A percentile compares a stretch with the other conserved stretches of the same genome.
Evolutionary conservation across 2,888 invertebrate genomes (phyloP).

Genomic region (Desoria tigrina): DNA sequence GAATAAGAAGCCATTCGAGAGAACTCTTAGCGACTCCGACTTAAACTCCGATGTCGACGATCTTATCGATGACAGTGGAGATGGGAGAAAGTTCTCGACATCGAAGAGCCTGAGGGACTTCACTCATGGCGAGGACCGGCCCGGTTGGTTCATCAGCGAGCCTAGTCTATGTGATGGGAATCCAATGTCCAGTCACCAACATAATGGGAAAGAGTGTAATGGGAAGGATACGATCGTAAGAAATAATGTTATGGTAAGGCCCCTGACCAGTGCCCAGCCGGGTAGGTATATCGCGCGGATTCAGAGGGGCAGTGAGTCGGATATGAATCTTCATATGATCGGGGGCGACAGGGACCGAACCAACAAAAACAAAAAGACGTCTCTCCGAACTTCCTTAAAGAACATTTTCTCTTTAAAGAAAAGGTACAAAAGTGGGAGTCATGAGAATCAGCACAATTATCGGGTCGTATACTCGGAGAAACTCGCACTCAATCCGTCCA

Average conservation of each 20-base stretch:
- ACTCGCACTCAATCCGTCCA: not conserved
- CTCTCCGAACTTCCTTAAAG: conserved; percentile 56
- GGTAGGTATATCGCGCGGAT: conserved; percentile 39
- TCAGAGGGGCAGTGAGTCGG: conserved; percentile 38
- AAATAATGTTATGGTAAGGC: conserved; percentile 38
- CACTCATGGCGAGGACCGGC: conserved; percentile 24
- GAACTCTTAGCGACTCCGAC: conserved; percentile 47
- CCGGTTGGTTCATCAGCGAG: conserved; percentile 43
- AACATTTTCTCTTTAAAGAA: conserved; percentile 57
- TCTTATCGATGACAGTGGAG: conserved; percentile 21
- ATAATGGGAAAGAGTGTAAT: conserved; percentile 8
- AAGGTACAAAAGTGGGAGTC: conserved; percentile 54
- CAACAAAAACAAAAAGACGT: conserved; percentile 45
- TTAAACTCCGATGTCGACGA: conserved; percentile 45
- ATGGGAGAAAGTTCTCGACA: conserved; percentile 36
- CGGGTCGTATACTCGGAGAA: conserved; percentile 12
- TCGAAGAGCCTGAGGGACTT: conserved; percentile 50
- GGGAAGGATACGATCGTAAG: conserved; percentile 24
- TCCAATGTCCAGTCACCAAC: conserved; percentile 17
- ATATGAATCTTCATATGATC: conserved; percentile 36
- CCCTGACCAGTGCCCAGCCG: conserved; percentile 35
- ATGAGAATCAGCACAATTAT: not conserved
- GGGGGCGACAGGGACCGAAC: conserved; percentile 23
- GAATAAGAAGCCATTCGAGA: conserved; percentile 20
- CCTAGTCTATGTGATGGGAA: conserved; percentile 42